Evolutionary conservation across 2,113 vertebrate genomes (phyloP), one percentile per base, ranked within the genome.

Genomic region (Gasterosteus aculeatus): DNA sequence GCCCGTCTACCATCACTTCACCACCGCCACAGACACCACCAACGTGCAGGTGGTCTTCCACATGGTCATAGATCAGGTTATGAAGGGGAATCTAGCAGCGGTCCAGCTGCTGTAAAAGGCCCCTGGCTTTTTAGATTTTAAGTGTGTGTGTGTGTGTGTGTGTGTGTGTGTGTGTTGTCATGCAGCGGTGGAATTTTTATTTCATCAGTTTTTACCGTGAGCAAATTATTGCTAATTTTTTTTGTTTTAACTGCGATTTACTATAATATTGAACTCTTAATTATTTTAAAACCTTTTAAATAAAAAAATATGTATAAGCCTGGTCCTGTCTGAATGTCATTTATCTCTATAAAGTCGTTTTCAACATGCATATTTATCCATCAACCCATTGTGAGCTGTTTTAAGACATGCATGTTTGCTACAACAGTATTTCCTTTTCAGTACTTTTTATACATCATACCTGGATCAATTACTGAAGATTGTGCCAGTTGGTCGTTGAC

Each of bases 1-100:
- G 41, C 83, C 82, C 0, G 69, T 94, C 60, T 94, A 92, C 77
- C 89, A 93, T 78, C 93, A 95, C 89, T 94, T 89, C 87, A 93
- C 93, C 82, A 94, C 89, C 0, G 94, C 94, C 49, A 94, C 90
- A 3, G 91, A 95, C 62, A 87, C 91, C 0, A 42, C 63, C 60
- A 91, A 73, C 59, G 5, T 94, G 10, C 81, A 54, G 75, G 68
- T 85, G 2, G 92, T 91, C 39, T 89, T 95, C 64, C 87, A 93
- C 77, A 84, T 93, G 53, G 78, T 87, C 42, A 69, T 90, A 35
- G 85, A 90, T 19, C 92, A 92, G 65, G 87, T 94, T 18, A 63
- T 83, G 56, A 89, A 83, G 72, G 77, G 86, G 42, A 93, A 93
- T 75, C 61, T 94, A 10, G 80, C 84, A 57, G 84, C 85, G 14